Percentiles rank a stretch among this genome's conserved stretches.
These are phyloP conservation scores for Mechanitis messenoides DNA, from an alignment of 2,888 invertebrate genomes.

Conservation along the genomic window DNA sequence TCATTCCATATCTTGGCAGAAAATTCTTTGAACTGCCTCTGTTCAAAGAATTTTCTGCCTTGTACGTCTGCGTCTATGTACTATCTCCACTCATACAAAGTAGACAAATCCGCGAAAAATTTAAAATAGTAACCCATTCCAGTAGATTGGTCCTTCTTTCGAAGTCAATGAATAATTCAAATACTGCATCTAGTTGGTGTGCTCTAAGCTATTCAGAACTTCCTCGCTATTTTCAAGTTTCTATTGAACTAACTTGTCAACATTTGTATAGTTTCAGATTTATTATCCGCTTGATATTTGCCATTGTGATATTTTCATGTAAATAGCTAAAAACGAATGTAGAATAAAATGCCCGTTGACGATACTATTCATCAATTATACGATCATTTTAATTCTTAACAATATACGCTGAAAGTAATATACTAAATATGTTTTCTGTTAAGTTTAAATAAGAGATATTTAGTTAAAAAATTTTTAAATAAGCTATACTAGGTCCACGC, in stretches of 20 bases:
- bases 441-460: too few relatives aligned
- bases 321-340: background rate
- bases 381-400: too few relatives aligned
- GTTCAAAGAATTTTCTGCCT: too few relatives aligned
- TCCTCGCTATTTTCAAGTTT: slow-evolving; percentile 21
- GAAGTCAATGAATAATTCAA: slow-evolving; percentile 28
- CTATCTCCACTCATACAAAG: slow-evolving; percentile 7
- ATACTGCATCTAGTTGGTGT: slow-evolving; percentile 21
- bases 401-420: too few relatives aligned
- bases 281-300: slow-evolving; percentile 2
- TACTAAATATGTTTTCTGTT: too few relatives aligned
- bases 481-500: too few relatives aligned
- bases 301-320: background rate
- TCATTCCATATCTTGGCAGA: too few relatives aligned
- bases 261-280: slow-evolving; percentile 5
- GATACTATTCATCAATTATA: too few relatives aligned
- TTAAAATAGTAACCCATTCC: slow-evolving; percentile 22
- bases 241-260: slow-evolving; percentile 11
- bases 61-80: too few relatives aligned
- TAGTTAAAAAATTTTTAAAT: too few relatives aligned
- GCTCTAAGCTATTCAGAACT: slow-evolving; percentile 22
- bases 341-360: too few relatives aligned
- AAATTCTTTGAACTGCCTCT: too few relatives aligned
- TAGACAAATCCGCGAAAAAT: slow-evolving; percentile 20
- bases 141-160: slow-evolving; percentile 29